phyloP scores from a whole-genome alignment of 2,888 invertebrate genomes.

The Therioaphis trifolii region DNA sequence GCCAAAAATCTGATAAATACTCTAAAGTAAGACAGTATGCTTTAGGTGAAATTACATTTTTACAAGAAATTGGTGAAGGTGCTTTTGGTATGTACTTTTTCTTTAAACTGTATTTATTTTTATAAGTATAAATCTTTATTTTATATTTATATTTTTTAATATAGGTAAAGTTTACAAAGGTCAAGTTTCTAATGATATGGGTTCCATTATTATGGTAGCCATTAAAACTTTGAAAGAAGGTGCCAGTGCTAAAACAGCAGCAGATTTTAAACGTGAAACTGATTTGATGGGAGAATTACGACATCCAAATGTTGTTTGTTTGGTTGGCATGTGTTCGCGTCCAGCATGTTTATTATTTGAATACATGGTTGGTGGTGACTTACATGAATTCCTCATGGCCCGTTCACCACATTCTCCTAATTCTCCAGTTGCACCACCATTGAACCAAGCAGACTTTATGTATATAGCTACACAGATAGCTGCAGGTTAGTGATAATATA shows the following conservation, averaged over 20 bases:
- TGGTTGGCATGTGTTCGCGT: conserved; percentile 91
- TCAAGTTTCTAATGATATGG: conserved; percentile 76
- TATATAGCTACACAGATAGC: conserved; percentile 91
- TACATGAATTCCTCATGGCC: conserved; percentile 93
- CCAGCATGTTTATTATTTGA: conserved; percentile 97
- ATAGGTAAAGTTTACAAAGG: conserved; percentile 94
- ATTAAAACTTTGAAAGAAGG: conserved; percentile 95
- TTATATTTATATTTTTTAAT: conserved; percentile 60
- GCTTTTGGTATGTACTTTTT: conserved; percentile 80
- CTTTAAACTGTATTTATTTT: too few relatives aligned
- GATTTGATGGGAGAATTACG: conserved; percentile 93
- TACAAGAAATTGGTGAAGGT: conserved; percentile 94
- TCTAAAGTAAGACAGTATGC: conserved; percentile 85
- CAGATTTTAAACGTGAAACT: conserved; percentile 88
- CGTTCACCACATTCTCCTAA: conserved; percentile 80
- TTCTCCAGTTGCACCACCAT: conserved; percentile 73
- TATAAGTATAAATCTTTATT: not conserved
- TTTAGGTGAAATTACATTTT: conserved; percentile 84
- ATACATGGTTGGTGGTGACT: conserved; percentile 96
- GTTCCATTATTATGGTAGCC: conserved; percentile 81
- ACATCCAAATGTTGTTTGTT: conserved; percentile 95
- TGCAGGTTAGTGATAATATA: conserved; percentile 71
- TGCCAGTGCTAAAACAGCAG: conserved; percentile 88
- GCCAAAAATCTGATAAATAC: conserved; percentile 66
- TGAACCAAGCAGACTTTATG: conserved; percentile 87